phyloP scores from a whole-genome alignment of 2,113 vertebrate genomes.

The Sterna hirundo region DNA sequence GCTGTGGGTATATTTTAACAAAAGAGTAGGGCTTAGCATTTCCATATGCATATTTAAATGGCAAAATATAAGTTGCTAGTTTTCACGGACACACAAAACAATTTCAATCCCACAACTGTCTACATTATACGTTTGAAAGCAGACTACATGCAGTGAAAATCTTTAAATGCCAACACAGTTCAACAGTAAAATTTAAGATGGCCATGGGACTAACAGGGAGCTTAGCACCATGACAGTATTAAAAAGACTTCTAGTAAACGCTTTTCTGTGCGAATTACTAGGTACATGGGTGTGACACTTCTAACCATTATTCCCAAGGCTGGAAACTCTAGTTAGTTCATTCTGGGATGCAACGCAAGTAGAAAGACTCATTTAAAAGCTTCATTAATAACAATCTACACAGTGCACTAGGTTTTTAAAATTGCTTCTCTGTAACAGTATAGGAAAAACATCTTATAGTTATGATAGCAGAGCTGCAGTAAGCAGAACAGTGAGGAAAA shows the following conservation, averaged over 20 bases:
- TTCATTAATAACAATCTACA: background rate
- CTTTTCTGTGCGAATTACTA: background rate
- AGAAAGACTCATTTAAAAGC: background rate
- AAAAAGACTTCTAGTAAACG: background rate
- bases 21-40: background rate
- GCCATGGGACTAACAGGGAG: background rate
- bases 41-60: background rate
- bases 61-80: background rate
- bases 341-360: background rate
- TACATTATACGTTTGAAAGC: background rate
- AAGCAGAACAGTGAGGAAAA: background rate
- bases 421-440: background rate
- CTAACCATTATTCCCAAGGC: background rate
- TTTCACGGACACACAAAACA: background rate
- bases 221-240: background rate
- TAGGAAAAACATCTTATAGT: background rate
- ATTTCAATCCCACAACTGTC: background rate
- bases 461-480: background rate
- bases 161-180: background rate
- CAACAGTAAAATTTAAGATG: background rate
- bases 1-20: conserved; percentile 65
- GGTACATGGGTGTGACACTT: background rate
- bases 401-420: background rate
- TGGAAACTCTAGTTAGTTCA: background rate
- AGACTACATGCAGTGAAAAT: background rate